phyloP scores from a whole-genome alignment of 2,113 vertebrate genomes.

The Oreocharis arfaki region DNA sequence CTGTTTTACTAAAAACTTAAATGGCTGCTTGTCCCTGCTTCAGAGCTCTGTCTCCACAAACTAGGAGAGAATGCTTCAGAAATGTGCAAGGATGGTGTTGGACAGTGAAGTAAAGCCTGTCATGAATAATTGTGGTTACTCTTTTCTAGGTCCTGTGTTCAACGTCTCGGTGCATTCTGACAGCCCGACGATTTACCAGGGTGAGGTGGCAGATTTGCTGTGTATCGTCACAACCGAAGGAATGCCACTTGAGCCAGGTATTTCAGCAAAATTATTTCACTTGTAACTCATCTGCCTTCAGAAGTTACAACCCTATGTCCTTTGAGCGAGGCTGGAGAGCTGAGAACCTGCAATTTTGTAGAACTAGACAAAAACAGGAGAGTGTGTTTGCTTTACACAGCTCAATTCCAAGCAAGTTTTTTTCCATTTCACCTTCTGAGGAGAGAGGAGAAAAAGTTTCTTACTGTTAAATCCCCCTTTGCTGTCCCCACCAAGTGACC shows the following conservation, averaged over 20 bases:
- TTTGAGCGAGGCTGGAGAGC: background rate
- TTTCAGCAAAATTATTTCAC: background rate
- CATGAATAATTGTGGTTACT: background rate
- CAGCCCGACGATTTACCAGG: constrained; percentile 77
- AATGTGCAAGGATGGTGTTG: background rate
- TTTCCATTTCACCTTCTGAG: background rate
- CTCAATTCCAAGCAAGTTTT: background rate
- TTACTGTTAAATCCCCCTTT: background rate
- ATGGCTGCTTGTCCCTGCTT: background rate
- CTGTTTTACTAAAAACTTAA: background rate
- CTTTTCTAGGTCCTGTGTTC: constrained; percentile 82
- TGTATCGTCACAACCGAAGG: constrained; percentile 81
- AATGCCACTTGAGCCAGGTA: constrained; percentile 79
- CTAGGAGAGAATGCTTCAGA: background rate
- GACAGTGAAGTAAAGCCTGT: background rate
- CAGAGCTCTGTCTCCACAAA: background rate
- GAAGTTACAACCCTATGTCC: background rate
- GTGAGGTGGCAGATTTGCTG: constrained; percentile 85
- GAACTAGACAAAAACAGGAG: background rate
- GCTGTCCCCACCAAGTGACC: background rate
- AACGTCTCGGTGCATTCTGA: constrained; percentile 82
- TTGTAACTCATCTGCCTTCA: background rate
- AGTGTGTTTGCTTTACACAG: background rate
- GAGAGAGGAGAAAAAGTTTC: background rate
- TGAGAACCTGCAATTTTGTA: background rate